Percentiles rank a stretch among this genome's conserved stretches.
These are phyloP conservation scores for Prosapia bicincta DNA, from an alignment of 2,888 invertebrate species.

Conservation along the genomic window DNA sequence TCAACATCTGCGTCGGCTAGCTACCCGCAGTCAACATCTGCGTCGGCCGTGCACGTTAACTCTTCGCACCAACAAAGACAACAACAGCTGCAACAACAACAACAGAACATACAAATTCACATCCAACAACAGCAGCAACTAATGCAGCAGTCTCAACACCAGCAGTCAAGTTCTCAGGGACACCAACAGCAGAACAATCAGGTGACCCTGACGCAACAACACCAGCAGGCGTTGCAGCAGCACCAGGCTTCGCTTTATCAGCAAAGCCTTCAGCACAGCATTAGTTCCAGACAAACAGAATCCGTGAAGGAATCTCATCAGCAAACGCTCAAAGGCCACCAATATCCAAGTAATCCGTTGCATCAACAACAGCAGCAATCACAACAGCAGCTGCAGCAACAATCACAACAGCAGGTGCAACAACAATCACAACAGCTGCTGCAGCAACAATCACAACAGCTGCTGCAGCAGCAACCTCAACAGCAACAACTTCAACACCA, in stretches of 20 bases:
- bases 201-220: constrained; percentile 3
- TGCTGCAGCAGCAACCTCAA: constrained; percentile 19
- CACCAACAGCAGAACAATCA: constrained; percentile 5
- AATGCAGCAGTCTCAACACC: background rate
- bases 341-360: background rate
- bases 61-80: constrained; percentile 24
- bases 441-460: constrained; percentile 29
- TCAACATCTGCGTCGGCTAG: constrained; percentile 21
- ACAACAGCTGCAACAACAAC: constrained; percentile 25
- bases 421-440: constrained; percentile 31
- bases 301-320: constrained; percentile 10
- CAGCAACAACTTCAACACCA: constrained; percentile 12
- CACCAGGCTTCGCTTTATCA: constrained; percentile 7
- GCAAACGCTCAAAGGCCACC: constrained; percentile 18
- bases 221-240: constrained; percentile 4
- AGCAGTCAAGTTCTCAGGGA: background rate
- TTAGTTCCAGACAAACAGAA: background rate
- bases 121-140: constrained; percentile 27
- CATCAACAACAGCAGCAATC: background rate
- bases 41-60: constrained; percentile 9
- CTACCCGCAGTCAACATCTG: constrained; percentile 21
- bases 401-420: constrained; percentile 17
- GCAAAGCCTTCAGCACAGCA: constrained; percentile 6
- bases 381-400: constrained; percentile 12
- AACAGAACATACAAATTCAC: constrained; percentile 24